Conservation (phyloP, 2,113 vertebrate genomes). For the Chaetorhynchus papuensis region DNA sequence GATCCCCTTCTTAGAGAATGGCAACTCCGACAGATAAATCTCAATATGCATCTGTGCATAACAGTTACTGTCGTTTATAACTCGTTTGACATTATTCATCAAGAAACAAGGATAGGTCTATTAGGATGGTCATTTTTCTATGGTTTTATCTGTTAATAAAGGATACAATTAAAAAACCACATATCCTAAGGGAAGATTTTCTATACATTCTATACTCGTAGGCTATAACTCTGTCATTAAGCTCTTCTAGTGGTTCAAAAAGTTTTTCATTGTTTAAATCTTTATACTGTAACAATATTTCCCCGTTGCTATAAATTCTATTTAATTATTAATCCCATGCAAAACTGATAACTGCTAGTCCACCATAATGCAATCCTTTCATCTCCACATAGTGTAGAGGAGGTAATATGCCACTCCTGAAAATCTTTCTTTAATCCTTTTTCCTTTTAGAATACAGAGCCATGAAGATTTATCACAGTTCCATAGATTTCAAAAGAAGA, state of each 20-base stretch:
- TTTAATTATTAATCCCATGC: slow-evolving; percentile 15
- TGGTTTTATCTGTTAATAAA: background rate
- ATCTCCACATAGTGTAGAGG: slow-evolving; percentile 6
- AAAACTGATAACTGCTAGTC: background rate
- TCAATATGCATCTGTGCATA: background rate
- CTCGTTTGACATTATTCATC: background rate
- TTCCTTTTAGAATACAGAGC: slow-evolving; percentile 38
- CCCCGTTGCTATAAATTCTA: background rate
- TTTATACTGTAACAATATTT: background rate
- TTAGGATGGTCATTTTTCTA: background rate
- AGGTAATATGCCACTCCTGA: background rate
- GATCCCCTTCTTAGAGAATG: background rate
- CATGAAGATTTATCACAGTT: slow-evolving; percentile 58
- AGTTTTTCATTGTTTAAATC: background rate
- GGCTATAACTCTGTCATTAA: background rate
- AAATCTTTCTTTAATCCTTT: slow-evolving; percentile 61
- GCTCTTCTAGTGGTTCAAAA: background rate
- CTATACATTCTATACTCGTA: background rate
- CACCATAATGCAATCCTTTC: slow-evolving; percentile 9
- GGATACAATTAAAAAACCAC: background rate
- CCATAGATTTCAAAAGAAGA: slow-evolving; percentile 54
- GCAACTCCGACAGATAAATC: background rate
- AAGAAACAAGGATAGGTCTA: background rate
- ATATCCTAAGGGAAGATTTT: background rate
- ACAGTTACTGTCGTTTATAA: background rate